phyloP scores from a whole-genome alignment of 2,888 invertebrate genomes.

The Thecophora atra region DNA sequence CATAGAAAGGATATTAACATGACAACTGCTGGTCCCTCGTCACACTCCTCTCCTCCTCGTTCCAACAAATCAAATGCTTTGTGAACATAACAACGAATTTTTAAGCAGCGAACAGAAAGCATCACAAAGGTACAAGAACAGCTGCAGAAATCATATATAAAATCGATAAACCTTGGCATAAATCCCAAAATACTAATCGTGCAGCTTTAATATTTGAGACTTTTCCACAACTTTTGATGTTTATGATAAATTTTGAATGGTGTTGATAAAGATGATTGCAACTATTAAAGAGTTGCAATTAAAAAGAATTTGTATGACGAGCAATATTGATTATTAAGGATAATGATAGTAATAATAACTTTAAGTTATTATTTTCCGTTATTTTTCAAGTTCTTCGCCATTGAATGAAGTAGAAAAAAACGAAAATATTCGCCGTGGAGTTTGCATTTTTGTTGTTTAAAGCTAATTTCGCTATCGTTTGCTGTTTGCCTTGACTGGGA shows the following conservation, averaged over 20 bases:
- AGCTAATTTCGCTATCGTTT: not conserved
- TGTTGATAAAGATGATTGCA: not conserved
- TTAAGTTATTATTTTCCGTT: no score
- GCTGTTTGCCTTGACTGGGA: not conserved
- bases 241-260: not conserved
- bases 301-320: no score
- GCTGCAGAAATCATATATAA: no score
- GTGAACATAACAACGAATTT: not conserved
- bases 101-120: not conserved
- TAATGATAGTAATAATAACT: no score
- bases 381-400: no score
- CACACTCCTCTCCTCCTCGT: not conserved
- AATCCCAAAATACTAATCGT: no score
- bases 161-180: no score
- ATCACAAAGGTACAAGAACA: not conserved
- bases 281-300: not conserved
- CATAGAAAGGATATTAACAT: not conserved
- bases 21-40: not conserved
- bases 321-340: no score
- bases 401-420: no score
- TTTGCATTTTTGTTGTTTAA: not conserved
- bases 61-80: no score
- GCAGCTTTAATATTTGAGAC: no score
- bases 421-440: no score
- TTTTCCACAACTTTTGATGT: not conserved